Conservation (phyloP, 2,797 vertebrate genomes). For the Microcaecilia unicolor region DNA sequence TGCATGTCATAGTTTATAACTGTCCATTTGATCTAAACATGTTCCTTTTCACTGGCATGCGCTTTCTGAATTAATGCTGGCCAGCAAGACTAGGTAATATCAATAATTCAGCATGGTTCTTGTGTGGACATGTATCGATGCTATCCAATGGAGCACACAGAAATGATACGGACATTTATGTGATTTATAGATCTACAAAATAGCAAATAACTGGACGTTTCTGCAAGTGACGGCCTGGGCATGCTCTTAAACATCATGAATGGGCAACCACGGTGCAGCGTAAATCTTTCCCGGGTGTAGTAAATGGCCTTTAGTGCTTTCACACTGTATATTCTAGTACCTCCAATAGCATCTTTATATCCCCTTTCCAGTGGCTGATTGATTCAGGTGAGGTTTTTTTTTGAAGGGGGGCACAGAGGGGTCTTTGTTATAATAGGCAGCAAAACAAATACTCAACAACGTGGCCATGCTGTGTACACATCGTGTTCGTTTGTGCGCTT, state of each 20-base stretch:
- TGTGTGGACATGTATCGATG: conserved; percentile 36
- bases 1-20: conserved; percentile 15
- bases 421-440: too few species aligned
- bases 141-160: conserved; percentile 28
- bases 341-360: too few species aligned
- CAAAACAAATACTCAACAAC: too few species aligned
- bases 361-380: too few species aligned
- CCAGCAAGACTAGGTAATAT: conserved; percentile 24
- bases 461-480: too few species aligned
- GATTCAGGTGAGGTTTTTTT: too few species aligned
- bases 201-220: conserved; percentile 40
- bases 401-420: too few species aligned
- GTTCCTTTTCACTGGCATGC: conserved; percentile 10
- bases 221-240: conserved; percentile 15
- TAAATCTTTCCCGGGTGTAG: conserved; percentile 23
- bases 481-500: too few species aligned
- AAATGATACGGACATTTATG: conserved; percentile 35
- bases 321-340: conserved; percentile 11
- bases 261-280: conserved; percentile 3
- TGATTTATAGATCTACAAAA: conserved; percentile 42
- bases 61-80: conserved; percentile 34
- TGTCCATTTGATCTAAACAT: conserved; percentile 5
- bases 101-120: conserved; percentile 38
- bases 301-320: conserved; percentile 21
- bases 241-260: conserved; percentile 21